A percentile compares a stretch with the other conserved stretches of the same genome.
Evolutionary conservation across 2,888 invertebrate genomes (phyloP).

Genomic region (Hyppa rectilinea): DNA sequence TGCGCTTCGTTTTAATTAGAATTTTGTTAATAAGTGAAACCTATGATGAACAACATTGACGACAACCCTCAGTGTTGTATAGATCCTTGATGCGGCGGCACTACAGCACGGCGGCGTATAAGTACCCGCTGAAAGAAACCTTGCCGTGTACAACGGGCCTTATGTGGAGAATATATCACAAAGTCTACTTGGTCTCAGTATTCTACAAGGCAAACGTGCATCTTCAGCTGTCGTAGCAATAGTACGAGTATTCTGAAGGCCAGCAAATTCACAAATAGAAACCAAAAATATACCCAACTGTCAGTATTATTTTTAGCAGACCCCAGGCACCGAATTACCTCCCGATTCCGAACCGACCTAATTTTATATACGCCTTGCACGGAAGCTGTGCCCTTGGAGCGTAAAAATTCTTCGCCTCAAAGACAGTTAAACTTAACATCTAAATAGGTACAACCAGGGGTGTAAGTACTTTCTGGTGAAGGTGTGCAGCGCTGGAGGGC

Average conservation of each 20-base stretch:
- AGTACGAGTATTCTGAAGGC: no score
- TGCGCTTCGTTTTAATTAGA: no score
- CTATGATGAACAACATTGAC: no score
- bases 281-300: slow-evolving; percentile 15
- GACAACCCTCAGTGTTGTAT: no score
- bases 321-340: slow-evolving; percentile 28
- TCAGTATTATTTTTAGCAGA: slow-evolving; percentile 36
- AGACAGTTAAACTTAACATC: slow-evolving; percentile 13
- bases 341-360: slow-evolving; percentile 18
- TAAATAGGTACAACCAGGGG: slow-evolving; percentile 25
- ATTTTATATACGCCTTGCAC: slow-evolving; percentile 35
- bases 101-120: no score
- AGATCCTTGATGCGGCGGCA: no score
- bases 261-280: slow-evolving; percentile 7
- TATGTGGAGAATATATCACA: no score
- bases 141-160: no score
- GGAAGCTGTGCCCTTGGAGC: slow-evolving; percentile 30
- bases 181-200: background rate
- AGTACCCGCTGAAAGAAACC: no score
- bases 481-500: slow-evolving; percentile 25
- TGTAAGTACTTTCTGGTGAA: slow-evolving; percentile 23
- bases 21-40: no score
- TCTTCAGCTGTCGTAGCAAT: no score
- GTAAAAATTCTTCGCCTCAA: slow-evolving; percentile 16
- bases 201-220: background rate